phyloP scores from a whole-genome alignment of 2,888 invertebrate genomes.

The Plagodis pulveraria region DNA sequence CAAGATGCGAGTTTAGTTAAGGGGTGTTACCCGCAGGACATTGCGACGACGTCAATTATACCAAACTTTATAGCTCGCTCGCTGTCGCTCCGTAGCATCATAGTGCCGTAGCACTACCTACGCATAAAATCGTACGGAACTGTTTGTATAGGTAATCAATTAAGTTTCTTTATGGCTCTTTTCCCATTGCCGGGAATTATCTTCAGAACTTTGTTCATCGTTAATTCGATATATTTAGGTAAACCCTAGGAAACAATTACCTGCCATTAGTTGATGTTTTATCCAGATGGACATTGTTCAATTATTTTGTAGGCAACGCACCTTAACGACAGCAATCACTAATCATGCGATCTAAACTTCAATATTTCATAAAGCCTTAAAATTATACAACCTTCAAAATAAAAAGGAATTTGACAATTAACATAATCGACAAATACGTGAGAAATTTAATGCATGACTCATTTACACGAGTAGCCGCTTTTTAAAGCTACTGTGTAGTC shows the following conservation, averaged over 20 bases:
- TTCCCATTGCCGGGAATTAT: constrained; percentile 45
- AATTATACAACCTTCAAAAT: too few relatives aligned
- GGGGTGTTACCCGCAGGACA: too few relatives aligned
- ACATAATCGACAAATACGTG: too few relatives aligned
- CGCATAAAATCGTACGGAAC: constrained; percentile 28
- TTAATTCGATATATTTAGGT: constrained; percentile 35
- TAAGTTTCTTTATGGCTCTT: constrained; percentile 52
- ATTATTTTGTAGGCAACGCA: too few relatives aligned
- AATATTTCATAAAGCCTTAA: too few relatives aligned
- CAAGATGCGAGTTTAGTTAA: too few relatives aligned
- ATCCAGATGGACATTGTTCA: too few relatives aligned
- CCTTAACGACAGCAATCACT: too few relatives aligned
- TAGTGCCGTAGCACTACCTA: constrained; percentile 29
- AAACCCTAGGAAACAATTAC: constrained; percentile 22
- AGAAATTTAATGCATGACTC: constrained; percentile 68
- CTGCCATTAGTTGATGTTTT: constrained; percentile 16
- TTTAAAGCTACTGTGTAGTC: constrained; percentile 37
- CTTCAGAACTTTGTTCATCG: constrained; percentile 47
- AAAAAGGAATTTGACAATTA: too few relatives aligned
- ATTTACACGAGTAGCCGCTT: constrained; percentile 53
- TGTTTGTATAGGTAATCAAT: constrained; percentile 65
- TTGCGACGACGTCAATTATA: too few relatives aligned
- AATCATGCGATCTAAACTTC: too few relatives aligned
- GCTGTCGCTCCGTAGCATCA: constrained; percentile 14
- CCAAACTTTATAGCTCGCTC: too few relatives aligned